Percentiles rank a stretch among this genome's conserved stretches.
phyloP scores from a whole-genome alignment of 2,113 vertebrate species.

The Cyanoramphus novaezelandiae region DNA sequence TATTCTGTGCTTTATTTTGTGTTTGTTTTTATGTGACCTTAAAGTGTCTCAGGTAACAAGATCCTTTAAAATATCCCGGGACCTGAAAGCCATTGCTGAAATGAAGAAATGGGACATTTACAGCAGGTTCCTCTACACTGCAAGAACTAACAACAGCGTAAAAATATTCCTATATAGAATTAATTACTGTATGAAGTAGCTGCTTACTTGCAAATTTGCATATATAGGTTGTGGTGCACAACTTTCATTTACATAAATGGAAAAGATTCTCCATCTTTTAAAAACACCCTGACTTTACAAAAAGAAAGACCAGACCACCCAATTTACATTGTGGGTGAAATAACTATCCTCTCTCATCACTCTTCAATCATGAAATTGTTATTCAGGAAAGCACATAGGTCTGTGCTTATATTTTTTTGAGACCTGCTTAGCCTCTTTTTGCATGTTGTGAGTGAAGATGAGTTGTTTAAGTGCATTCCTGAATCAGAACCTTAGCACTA shows the following conservation, averaged over 20 bases:
- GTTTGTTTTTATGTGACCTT: not conserved
- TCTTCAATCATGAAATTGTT: not conserved
- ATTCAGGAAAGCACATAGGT: not conserved
- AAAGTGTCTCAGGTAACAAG: not conserved
- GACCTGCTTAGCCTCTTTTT: not conserved
- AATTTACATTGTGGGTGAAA: not conserved
- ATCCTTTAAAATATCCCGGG: not conserved
- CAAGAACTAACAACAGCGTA: not conserved
- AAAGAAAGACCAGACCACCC: not conserved
- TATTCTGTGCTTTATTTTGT: not conserved
- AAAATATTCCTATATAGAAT: not conserved
- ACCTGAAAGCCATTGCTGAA: not conserved
- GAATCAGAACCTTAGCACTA: slow-evolving; percentile 43
- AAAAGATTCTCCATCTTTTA: not conserved
- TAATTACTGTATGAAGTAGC: not conserved
- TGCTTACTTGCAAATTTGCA: not conserved
- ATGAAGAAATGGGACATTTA: not conserved
- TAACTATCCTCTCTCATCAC: not conserved
- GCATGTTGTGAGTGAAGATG: not conserved
- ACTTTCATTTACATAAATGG: not conserved
- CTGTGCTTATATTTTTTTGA: not conserved
- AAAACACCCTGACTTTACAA: not conserved
- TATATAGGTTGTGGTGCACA: not conserved
- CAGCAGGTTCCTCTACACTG: not conserved
- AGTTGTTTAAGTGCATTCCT: slow-evolving; percentile 46